Base-by-base conservation (phyloP, 2,113 vertebrate genomes). In the Hippocampus mohnikei region DNA sequence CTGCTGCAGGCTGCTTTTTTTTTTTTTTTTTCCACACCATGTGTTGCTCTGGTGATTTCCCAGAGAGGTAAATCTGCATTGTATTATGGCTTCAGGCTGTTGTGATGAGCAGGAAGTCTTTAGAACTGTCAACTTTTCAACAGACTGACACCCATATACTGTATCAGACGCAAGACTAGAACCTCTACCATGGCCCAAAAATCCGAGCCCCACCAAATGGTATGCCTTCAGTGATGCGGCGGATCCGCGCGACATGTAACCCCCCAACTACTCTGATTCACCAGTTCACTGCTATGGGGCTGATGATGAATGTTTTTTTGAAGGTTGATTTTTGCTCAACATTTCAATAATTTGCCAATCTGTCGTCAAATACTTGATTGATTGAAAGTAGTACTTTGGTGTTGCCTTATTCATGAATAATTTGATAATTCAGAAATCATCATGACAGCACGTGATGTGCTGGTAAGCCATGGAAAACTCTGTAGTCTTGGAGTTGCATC, bases 1-100 rank as follows among this genome's bases (percentile, higher is more conserved):
- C 71, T 64, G 61, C 78, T 63, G 63, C 29, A 64, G 73, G 77
- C 81, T 81, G 37, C 16, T 56, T 44, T 72, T 59, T 78, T 81
- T 63, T 63, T 62, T n/a, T n/a, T n/a, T n/a, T n/a, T n/a, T n/a
- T 13, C 12, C 5, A 53, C 77, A 78, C 5, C 50, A 61, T 52
- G 25, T 64, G 16, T 76, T 64, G 52, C 29, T 72, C 69, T 56
- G 58, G 62, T 74, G 48, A 70, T 79, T 55, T 81, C 44, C 67
- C 52, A 69, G 21, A 56, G 53, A 74, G 40, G 27, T 53, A 66
- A 64, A 64, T 61, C 66, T 41, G 20, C 72, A 59, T 52, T 55
- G 53, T 63, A 41, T 70, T 20, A 66, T 69, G 29, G 69, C 70
- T 52, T 70, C 9, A 0, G 9, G 60, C 72, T 61, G 29, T 50